Conservation (phyloP, 2,797 vertebrate species). For the Cuniculus paca region DNA sequence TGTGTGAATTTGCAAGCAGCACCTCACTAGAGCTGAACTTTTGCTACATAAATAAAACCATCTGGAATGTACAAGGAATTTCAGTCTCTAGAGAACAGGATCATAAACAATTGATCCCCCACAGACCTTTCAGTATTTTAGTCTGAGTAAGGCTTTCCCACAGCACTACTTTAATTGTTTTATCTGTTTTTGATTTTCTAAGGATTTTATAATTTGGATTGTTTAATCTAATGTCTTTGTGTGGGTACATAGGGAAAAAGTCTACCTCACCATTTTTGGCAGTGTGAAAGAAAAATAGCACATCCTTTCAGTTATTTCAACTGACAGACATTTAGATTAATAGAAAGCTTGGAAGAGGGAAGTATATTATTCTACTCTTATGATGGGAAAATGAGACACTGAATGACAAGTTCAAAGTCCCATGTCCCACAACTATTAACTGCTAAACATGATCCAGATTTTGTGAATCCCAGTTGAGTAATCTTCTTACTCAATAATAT, state of each 20-base stretch:
- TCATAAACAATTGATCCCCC: conserved; percentile 85
- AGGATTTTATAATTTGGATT: conserved; percentile 77
- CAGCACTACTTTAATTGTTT: conserved; percentile 84
- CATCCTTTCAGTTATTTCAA: conserved; percentile 42
- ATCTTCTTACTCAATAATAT: conserved; percentile 70
- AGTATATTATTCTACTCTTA: conserved; percentile 64
- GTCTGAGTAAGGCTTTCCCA: conserved; percentile 86
- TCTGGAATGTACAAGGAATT: conserved; percentile 87
- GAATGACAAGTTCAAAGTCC: conserved; percentile 73
- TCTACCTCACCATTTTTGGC: background rate
- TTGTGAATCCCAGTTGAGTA: conserved; percentile 78
- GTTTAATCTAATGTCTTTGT: conserved; percentile 76
- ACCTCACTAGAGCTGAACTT: conserved; percentile 86
- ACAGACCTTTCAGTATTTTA: conserved; percentile 83
- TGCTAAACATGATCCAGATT: conserved; percentile 73
- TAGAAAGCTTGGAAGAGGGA: conserved; percentile 40
- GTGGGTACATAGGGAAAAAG: conserved; percentile 73
- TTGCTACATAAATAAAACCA: conserved; percentile 88
- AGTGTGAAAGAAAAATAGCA: background rate
- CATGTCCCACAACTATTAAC: conserved; percentile 68
- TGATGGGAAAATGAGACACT: conserved; percentile 76
- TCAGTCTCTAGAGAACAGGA: conserved; percentile 86
- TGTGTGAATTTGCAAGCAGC: conserved; percentile 77
- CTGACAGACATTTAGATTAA: conserved; percentile 36
- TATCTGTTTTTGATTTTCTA: conserved; percentile 85